Percentiles rank a stretch among this genome's conserved stretches.
Evolutionary conservation across 2,888 invertebrate species (phyloP).

Genomic region (Archaeoteleia sp.): DNA sequence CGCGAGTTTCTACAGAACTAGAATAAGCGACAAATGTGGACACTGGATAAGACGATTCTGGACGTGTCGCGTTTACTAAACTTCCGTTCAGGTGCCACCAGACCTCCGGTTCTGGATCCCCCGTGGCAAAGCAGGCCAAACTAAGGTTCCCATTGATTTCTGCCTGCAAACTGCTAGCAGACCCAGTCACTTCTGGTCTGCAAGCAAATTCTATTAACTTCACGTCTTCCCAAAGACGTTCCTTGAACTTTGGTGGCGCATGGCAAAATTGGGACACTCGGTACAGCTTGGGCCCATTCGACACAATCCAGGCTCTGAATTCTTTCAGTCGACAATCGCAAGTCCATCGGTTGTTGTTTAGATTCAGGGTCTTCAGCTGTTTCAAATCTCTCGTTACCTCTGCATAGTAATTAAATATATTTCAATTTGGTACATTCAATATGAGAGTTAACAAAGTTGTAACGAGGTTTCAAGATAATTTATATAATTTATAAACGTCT

Average conservation of each 20-base stretch:
- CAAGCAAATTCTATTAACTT: constrained; percentile 87
- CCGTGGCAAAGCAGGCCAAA: constrained; percentile 87
- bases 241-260: constrained; percentile 82
- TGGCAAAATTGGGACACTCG: constrained; percentile 85
- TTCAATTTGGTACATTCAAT: background rate
- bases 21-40: constrained; percentile 53
- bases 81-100: constrained; percentile 89
- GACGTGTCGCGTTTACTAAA: constrained; percentile 75
- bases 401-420: constrained; percentile 65
- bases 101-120: constrained; percentile 89
- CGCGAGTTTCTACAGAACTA: constrained; percentile 54
- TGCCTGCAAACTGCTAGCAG: constrained; percentile 78
- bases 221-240: constrained; percentile 86
- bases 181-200: constrained; percentile 81
- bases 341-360: constrained; percentile 92
- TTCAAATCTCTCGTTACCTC: constrained; percentile 79
- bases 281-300: constrained; percentile 80
- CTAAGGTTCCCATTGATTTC: constrained; percentile 89
- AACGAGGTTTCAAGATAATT: too few relatives aligned
- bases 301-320: constrained; percentile 86
- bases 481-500: too few relatives aligned
- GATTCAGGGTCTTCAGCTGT: constrained; percentile 83
- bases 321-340: constrained; percentile 91
- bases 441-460: too few relatives aligned
- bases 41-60: constrained; percentile 56